Evolutionary conservation across 1,140 invertebrate genomes (phyloP).

Genomic region (Schmidtea mediterranea): DNA sequence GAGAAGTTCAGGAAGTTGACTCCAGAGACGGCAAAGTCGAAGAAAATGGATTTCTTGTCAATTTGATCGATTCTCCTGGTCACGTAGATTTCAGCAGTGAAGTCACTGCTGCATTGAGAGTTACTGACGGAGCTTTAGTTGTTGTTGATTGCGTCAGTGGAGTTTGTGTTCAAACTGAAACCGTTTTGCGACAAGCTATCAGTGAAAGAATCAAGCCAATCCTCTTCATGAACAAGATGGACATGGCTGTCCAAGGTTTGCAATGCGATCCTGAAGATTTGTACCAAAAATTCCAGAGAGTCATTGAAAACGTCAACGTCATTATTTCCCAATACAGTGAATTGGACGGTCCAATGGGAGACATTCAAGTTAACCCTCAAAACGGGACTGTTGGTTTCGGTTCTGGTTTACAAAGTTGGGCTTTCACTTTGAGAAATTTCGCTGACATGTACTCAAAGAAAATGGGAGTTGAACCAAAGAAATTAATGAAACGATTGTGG

Average conservation of each 20-base stretch:
- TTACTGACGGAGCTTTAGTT: slow-evolving; percentile 90
- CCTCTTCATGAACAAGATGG: slow-evolving; percentile 99
- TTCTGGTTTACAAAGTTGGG: slow-evolving; percentile 92
- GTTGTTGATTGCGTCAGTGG: slow-evolving; percentile 98
- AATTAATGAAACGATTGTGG: slow-evolving; percentile 69
- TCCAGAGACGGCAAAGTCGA: slow-evolving; percentile 46
- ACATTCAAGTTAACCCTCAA: slow-evolving; percentile 59
- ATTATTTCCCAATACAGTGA: slow-evolving; percentile 98
- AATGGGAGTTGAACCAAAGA: slow-evolving; percentile 80
- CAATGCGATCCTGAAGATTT: slow-evolving; percentile 73
- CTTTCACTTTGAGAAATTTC: slow-evolving; percentile 96
- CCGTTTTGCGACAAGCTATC: slow-evolving; percentile 89
- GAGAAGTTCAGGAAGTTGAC: slow-evolving; percentile 61
- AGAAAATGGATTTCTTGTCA: slow-evolving; percentile 74
- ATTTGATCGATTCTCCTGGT: slow-evolving; percentile 89
- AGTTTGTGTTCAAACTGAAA: slow-evolving; percentile 96
- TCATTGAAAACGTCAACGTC: slow-evolving; percentile 97
- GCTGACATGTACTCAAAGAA: slow-evolving; percentile 93
- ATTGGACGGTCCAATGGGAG: slow-evolving; percentile 88
- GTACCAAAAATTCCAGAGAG: slow-evolving; percentile 96
- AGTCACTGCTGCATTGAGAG: slow-evolving; percentile 79
- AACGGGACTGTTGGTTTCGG: slow-evolving; percentile 97
- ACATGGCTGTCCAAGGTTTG: slow-evolving; percentile 72
- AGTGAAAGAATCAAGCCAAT: slow-evolving; percentile 94
- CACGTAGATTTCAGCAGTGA: slow-evolving; percentile 98